Percentiles rank a stretch among this genome's conserved stretches.
Conservation (phyloP, 2,888 invertebrate species). For the Erynnis tages region DNA sequence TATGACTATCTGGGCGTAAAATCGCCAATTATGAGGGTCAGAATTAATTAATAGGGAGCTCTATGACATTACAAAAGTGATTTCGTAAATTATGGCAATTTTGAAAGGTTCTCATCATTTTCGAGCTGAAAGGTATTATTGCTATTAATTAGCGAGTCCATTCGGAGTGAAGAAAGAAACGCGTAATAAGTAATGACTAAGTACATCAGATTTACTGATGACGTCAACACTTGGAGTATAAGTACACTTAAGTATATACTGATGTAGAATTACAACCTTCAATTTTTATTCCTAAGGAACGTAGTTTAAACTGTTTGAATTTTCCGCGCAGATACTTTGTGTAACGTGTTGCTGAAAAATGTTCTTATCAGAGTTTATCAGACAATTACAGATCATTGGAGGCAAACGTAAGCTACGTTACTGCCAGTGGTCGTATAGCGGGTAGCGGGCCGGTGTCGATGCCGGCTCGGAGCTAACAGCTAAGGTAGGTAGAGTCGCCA, state of each 20-base stretch:
- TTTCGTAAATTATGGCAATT: slow-evolving; percentile 1
- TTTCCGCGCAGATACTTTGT: not conserved
- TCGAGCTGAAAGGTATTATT: slow-evolving; percentile 9
- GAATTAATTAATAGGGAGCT: slow-evolving; percentile 24
- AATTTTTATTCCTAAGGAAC: no score
- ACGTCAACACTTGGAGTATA: no score
- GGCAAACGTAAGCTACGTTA: not conserved
- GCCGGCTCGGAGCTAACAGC: no score
- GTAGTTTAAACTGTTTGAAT: no score
- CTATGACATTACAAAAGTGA: not conserved
- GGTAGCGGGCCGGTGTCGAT: no score
- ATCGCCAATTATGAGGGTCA: slow-evolving; percentile 19
- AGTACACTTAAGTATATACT: no score
- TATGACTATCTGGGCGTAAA: slow-evolving; percentile 18
- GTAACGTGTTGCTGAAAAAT: not conserved
- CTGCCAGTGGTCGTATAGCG: no score
- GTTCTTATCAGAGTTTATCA: slow-evolving; percentile 4
- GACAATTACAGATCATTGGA: slow-evolving; percentile 1
- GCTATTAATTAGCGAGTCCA: slow-evolving; percentile 7
- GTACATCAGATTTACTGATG: not conserved
- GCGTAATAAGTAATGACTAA: slow-evolving; percentile 4
- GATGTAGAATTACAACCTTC: no score
- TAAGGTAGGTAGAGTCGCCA: not conserved
- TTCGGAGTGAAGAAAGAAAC: no score
- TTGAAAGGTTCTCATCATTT: slow-evolving; percentile 10